phyloP scores from a whole-genome alignment of 2,888 invertebrate species.

The Brenthis hecate region DNA sequence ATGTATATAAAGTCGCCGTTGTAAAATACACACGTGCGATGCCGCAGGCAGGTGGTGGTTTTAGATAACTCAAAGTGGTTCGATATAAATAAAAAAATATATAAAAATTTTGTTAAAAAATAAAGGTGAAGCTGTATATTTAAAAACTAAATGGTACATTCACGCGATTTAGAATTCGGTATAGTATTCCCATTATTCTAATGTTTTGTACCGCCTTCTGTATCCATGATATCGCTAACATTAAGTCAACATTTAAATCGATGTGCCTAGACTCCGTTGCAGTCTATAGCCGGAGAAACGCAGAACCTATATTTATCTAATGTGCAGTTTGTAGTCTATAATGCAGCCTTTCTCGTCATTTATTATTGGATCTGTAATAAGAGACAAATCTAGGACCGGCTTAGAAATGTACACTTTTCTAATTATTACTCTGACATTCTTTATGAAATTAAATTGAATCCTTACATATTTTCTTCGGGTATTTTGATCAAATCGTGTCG shows the following conservation, averaged over 20 bases:
- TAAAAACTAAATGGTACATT: too few species aligned
- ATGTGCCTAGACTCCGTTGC: slow-evolving; percentile 5
- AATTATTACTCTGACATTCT: slow-evolving; percentile 12
- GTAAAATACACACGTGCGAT: too few species aligned
- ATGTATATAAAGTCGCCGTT: too few species aligned
- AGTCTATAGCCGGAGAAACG: slow-evolving; percentile 4
- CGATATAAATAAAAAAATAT: too few species aligned
- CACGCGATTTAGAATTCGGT: too few species aligned
- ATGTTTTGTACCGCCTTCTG: too few species aligned
- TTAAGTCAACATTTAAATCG: slow-evolving; percentile 4
- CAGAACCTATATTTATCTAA: slow-evolving; percentile 28
- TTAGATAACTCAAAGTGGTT: too few species aligned
- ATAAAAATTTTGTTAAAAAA: too few species aligned
- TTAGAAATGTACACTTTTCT: slow-evolving; percentile 14
- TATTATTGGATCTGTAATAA: slow-evolving; percentile 25
- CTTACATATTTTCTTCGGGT: background rate
- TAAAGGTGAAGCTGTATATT: too few species aligned
- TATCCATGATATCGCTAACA: too few species aligned
- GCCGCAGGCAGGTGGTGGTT: too few species aligned
- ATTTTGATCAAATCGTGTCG: background rate
- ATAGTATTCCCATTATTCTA: too few species aligned
- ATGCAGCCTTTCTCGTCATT: slow-evolving; percentile 17
- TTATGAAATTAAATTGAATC: background rate
- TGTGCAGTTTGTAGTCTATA: slow-evolving; percentile 23
- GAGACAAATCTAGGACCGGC: slow-evolving; percentile 17